phyloP scores from a whole-genome alignment of 2,113 vertebrate genomes.

The Brachypodius melanocephalos region DNA sequence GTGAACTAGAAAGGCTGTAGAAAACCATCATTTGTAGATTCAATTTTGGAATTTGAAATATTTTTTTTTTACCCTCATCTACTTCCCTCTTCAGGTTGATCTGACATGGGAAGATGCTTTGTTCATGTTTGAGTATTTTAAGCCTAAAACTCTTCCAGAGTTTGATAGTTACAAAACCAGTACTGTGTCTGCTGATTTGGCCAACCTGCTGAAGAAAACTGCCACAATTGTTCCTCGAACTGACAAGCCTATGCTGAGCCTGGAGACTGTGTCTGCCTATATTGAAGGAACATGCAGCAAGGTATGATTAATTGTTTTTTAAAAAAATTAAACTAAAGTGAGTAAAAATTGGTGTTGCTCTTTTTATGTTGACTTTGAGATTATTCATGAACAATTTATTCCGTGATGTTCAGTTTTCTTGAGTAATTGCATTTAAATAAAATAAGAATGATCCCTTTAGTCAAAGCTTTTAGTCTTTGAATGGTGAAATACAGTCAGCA shows the following conservation, averaged over 20 bases:
- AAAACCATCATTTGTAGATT: background rate
- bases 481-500: background rate
- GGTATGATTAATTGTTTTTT: constrained; percentile 67
- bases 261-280: constrained; percentile 89
- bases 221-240: constrained; percentile 83
- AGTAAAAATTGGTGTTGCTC: background rate
- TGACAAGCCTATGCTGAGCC: constrained; percentile 81
- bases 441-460: background rate
- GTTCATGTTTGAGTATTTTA: constrained; percentile 97
- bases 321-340: background rate
- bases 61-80: background rate
- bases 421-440: background rate
- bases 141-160: constrained; percentile 94
- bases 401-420: background rate
- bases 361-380: background rate
- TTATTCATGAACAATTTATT: background rate
- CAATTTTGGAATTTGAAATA: background rate
- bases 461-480: background rate
- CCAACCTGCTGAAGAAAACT: constrained; percentile 92
- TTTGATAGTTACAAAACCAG: constrained; percentile 99
- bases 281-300: constrained; percentile 87
- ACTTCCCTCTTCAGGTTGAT: constrained; percentile 81
- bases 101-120: constrained; percentile 89
- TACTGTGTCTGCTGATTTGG: constrained; percentile 94
- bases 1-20: background rate